Evolutionary conservation across 2,888 invertebrate genomes (phyloP), one percentile per base, ranked within the genome.

Genomic region (Blastobasis lacticolella): DNA sequence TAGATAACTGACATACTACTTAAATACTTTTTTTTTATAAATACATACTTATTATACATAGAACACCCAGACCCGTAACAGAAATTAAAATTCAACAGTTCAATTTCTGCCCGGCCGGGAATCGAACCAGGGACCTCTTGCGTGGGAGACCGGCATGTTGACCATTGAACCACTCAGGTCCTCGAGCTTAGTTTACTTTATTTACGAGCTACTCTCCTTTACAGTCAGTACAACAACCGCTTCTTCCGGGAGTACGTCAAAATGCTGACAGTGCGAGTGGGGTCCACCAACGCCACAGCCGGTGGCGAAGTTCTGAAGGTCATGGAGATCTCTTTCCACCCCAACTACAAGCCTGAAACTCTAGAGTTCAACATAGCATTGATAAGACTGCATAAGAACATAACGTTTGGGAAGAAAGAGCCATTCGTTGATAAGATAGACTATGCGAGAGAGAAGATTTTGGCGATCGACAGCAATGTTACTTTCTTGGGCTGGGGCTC

Each of bases 161-260:
- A n/a, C n/a, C n/a, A n/a, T n/a, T n/a, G n/a, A n/a, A n/a, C n/a
- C n/a, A n/a, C n/a, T n/a, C n/a, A n/a, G n/a, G n/a, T n/a, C n/a
- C n/a, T n/a, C n/a, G n/a, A n/a, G n/a, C n/a, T n/a, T n/a, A n/a
- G 23, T 23, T 23, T 23, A 23, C 2, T 23, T 23, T 23, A 23
- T 23, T 23, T 2, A 23, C 1, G 23, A 23, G 23, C n/a, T n/a
- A n/a, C n/a, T 23, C 23, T 23, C 23, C 23, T 23, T 23, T 23
- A 4, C 71, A 87, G 87, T 6, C 87, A 86, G 57, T 87, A 84
- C 67, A 85, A 86, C 67, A 88, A 87, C 58, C 72, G 87, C 4
- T 86, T 86, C 69, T 86, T 78, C 70, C 72, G 85, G 0, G 87
- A 88, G 60, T 85, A 85, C 62, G 80, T 84, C 1, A 82, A 81